Evolutionary conservation across 2,797 vertebrate genomes (phyloP).

Genomic region (Nyctibius grandis): DNA sequence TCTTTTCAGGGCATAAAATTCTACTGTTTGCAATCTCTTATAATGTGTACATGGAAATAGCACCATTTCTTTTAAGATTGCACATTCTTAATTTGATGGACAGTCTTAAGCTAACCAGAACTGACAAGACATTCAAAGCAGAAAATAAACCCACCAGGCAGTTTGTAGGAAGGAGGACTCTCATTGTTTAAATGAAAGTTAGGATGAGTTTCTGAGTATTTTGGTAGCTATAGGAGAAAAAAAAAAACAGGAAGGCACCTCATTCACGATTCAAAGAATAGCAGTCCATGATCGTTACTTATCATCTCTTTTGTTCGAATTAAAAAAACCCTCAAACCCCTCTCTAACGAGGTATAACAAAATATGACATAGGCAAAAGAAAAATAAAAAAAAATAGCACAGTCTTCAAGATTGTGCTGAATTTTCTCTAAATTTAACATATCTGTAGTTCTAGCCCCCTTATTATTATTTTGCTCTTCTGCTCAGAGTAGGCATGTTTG

Average conservation of each 20-base stretch:
- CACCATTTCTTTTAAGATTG: background rate
- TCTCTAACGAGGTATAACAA: background rate
- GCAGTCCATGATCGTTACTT: background rate
- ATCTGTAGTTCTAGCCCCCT: background rate
- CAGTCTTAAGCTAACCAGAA: background rate
- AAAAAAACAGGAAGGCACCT: background rate
- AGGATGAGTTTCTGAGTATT: background rate
- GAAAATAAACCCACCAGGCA: background rate
- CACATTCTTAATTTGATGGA: background rate
- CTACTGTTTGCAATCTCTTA: background rate
- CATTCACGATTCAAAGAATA: background rate
- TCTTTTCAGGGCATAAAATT: background rate
- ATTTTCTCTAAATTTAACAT: background rate
- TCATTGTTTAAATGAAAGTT: background rate
- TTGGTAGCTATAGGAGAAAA: background rate
- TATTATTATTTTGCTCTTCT: background rate
- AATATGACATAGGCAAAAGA: background rate
- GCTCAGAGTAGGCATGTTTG: background rate
- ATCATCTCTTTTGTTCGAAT: background rate
- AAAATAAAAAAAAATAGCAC: background rate
- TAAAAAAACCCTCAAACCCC: background rate
- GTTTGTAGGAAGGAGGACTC: background rate
- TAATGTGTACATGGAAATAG: background rate
- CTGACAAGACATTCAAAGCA: background rate
- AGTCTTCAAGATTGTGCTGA: background rate